These are phyloP conservation scores for Oncorhynchus nerka DNA, from an alignment of 2,113 vertebrate species.

Conservation along the genomic window DNA sequence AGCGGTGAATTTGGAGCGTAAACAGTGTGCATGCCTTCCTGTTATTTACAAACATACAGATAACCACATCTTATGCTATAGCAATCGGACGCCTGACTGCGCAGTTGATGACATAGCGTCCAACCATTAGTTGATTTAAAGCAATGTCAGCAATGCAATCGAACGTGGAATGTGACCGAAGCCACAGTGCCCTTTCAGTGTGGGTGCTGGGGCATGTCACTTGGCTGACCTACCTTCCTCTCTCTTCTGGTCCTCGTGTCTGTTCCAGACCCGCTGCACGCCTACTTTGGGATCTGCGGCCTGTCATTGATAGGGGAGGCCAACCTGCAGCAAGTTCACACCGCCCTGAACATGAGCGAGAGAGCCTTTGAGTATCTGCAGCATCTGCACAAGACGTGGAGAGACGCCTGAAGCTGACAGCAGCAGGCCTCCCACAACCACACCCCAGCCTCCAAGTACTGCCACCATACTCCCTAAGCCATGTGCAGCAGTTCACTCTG, in stretches of 20 bases:
- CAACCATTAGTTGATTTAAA: no score
- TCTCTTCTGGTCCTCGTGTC: constrained; percentile 7
- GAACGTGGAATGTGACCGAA: background rate
- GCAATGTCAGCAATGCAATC: background rate
- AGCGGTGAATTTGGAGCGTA: no score
- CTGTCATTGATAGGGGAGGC: constrained; percentile 92
- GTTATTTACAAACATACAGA: no score
- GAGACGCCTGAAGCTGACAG: constrained; percentile 74
- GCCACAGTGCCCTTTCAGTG: constrained; percentile 20
- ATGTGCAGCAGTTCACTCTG: constrained; percentile 8
- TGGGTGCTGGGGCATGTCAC: constrained; percentile 19
- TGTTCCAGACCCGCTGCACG: constrained; percentile 89
- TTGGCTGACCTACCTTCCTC: constrained; percentile 42
- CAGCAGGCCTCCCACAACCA: constrained; percentile 3
- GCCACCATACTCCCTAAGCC: background rate
- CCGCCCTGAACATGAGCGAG: constrained; percentile 93
- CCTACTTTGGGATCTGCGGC: constrained; percentile 94
- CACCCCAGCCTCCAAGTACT: background rate
- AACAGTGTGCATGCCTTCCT: no score
- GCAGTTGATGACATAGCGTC: no score
- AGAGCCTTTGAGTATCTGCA: constrained; percentile 87
- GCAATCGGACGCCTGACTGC: no score
- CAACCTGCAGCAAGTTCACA: constrained; percentile 86
- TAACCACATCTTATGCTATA: no score
- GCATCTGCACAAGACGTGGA: constrained; percentile 90